phyloP scores from a whole-genome alignment of 2,113 vertebrate species.

The Forbesichthys papilliferus region DNA sequence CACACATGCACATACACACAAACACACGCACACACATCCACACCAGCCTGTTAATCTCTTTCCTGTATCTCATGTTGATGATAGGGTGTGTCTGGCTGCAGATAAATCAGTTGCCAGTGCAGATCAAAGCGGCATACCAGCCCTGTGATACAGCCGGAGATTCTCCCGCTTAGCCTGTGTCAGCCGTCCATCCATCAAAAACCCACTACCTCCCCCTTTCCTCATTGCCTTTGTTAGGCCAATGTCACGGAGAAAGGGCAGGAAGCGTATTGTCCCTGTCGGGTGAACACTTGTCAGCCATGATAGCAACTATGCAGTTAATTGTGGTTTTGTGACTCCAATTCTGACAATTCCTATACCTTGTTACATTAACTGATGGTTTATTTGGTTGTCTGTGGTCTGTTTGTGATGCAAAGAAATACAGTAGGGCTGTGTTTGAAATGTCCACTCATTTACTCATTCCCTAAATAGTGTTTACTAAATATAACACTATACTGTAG shows the following conservation, averaged over 20 bases:
- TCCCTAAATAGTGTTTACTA: too few species aligned
- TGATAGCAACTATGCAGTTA: too few species aligned
- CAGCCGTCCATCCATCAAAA: constrained; percentile 53
- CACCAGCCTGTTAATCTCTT: constrained; percentile 44
- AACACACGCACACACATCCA: not conserved
- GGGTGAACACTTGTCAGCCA: too few species aligned
- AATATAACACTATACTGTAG: too few species aligned
- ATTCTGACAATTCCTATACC: too few species aligned
- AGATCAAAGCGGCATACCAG: constrained; percentile 51
- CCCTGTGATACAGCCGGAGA: constrained; percentile 36
- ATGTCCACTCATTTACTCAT: too few species aligned
- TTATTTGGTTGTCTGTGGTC: too few species aligned
- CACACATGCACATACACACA: not conserved
- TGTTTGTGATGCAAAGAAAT: too few species aligned
- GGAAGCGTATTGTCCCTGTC: not conserved
- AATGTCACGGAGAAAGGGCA: constrained; percentile 11
- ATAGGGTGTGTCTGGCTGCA: constrained; percentile 47
- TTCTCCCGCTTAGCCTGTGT: constrained; percentile 3
- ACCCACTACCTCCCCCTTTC: constrained; percentile 7
- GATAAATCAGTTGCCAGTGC: constrained; percentile 42
- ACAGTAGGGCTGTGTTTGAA: too few species aligned
- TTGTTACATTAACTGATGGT: too few species aligned
- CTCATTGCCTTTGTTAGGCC: constrained; percentile 32
- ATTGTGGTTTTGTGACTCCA: too few species aligned
- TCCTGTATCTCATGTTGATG: constrained; percentile 45